A percentile compares a stretch with the other conserved stretches of the same genome.
phyloP scores from a whole-genome alignment of 2,797 vertebrate species.

The Meriones psammophilus region DNA sequence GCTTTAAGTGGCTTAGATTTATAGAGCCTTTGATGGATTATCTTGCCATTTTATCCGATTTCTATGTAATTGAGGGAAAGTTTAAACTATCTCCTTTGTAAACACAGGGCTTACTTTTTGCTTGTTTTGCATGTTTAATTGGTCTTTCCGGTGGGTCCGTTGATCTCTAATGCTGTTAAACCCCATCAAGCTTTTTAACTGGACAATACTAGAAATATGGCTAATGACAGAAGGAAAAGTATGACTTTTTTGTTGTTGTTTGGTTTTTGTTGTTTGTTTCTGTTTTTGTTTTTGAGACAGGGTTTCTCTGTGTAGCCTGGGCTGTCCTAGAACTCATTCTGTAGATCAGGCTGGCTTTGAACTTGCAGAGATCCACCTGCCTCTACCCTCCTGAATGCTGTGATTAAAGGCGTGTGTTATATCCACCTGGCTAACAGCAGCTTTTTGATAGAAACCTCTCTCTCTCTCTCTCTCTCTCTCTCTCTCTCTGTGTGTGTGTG shows the following conservation, averaged over 20 bases:
- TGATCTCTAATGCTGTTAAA: constrained; percentile 65
- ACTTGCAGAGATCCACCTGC: no score
- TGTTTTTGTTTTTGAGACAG: no score
- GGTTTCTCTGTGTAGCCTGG: no score
- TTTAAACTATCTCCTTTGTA: constrained; percentile 67
- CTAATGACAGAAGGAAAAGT: constrained; percentile 34
- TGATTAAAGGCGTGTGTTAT: no score
- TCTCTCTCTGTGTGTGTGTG: not conserved
- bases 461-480: not conserved
- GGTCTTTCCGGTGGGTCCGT: not conserved
- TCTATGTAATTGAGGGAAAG: constrained; percentile 80
- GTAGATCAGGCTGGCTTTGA: no score
- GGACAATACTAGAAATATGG: constrained; percentile 34
- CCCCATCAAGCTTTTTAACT: not conserved
- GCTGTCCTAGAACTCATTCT: no score
- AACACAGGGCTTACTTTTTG: constrained; percentile 77
- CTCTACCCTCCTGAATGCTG: no score
- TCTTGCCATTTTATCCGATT: constrained; percentile 86
- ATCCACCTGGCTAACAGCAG: not conserved
- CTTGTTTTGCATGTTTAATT: constrained; percentile 44
- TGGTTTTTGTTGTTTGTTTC: no score
- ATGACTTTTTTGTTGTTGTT: not conserved
- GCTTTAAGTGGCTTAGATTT: constrained; percentile 87
- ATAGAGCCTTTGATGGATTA: constrained; percentile 88
- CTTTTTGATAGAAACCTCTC: not conserved